These are phyloP conservation scores for Hyposmocoma kahamanoa DNA, from an alignment of 1,140 invertebrate species.

Conservation along the genomic window DNA sequence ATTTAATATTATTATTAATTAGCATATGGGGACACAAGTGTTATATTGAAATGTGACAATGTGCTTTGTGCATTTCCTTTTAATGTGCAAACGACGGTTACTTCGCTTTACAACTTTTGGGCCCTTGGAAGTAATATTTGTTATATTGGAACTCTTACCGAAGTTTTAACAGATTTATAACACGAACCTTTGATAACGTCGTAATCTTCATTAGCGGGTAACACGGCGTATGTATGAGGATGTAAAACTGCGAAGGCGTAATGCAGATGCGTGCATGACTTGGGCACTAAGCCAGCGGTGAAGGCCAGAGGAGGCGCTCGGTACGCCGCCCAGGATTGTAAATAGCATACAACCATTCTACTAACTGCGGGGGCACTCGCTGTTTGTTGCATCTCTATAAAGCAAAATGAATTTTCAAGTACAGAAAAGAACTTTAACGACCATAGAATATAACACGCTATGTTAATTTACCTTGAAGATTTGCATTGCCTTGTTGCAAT, in stretches of 20 bases:
- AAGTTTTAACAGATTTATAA: no score
- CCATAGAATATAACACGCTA: no score
- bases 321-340: slow-evolving; percentile 79
- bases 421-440: no score
- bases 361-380: slow-evolving; percentile 26
- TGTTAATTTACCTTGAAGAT: slow-evolving; percentile 55
- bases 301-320: slow-evolving; percentile 80
- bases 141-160: no score
- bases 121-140: no score
- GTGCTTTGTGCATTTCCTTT: no score
- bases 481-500: slow-evolving; percentile 55
- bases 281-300: slow-evolving; percentile 79
- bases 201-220: slow-evolving; percentile 75
- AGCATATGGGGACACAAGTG: no score
- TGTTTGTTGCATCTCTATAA: slow-evolving; percentile 54
- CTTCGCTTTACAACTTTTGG: no score
- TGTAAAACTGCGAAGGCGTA: slow-evolving; percentile 86
- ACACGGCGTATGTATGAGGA: slow-evolving; percentile 75
- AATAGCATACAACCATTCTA: slow-evolving; percentile 78
- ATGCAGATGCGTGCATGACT: slow-evolving; percentile 86
- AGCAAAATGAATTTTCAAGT: background rate
- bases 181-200: slow-evolving; percentile 74
- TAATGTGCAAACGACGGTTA: no score
- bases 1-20: background rate
- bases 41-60: no score